Evolutionary conservation across 2,113 vertebrate species (phyloP).

Genomic region (Phrynocephalus versicolor): DNA sequence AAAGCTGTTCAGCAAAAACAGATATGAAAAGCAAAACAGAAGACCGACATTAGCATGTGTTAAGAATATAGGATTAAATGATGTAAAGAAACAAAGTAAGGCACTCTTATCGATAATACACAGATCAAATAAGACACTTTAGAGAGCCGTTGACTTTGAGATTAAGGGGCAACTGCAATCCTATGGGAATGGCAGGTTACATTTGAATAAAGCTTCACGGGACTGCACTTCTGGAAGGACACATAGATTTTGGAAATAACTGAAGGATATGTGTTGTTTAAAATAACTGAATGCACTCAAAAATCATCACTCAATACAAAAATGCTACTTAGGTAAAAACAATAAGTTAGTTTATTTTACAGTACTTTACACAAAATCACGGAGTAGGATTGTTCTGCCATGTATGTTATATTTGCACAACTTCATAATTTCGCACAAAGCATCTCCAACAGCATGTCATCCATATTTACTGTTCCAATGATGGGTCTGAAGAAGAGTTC

Average conservation of each 20-base stretch:
- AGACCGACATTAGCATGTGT: neutral
- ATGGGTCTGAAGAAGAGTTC: constrained; percentile 96
- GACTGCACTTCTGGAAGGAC: neutral
- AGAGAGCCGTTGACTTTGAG: neutral
- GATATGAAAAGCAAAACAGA: neutral
- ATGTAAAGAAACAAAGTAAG: neutral
- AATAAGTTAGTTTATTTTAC: constrained; percentile 81
- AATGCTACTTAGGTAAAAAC: constrained; percentile 85
- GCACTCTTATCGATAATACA: neutral
- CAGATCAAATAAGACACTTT: neutral
- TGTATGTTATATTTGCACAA: constrained; percentile 12
- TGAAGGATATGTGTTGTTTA: constrained; percentile 35
- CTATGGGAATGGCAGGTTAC: neutral
- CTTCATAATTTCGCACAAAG: constrained; percentile 88
- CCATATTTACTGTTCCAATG: constrained; percentile 93
- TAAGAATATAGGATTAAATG: neutral
- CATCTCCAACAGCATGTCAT: constrained; percentile 97
- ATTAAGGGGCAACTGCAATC: neutral
- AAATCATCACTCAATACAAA: constrained; percentile 81
- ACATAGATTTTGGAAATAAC: constrained; percentile 1
- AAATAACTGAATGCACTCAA: constrained; percentile 52
- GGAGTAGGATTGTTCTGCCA: constrained; percentile 22
- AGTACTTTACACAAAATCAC: constrained; percentile 68
- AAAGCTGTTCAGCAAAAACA: neutral
- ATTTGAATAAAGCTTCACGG: neutral